Evolutionary conservation across 2,797 vertebrate genomes (phyloP).

Genomic region (Anniella stebbinsi): DNA sequence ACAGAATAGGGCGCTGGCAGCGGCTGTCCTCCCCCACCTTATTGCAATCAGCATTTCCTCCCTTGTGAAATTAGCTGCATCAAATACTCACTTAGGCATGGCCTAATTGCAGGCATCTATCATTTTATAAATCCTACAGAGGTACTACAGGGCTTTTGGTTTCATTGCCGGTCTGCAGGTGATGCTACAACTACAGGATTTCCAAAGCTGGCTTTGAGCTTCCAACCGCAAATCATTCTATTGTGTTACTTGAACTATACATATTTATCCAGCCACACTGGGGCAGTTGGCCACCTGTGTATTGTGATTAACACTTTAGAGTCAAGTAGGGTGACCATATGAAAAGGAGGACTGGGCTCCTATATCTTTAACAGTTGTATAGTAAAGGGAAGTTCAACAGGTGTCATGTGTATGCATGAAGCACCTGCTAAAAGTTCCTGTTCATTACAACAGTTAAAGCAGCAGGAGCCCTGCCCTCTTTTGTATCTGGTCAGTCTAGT

Average conservation of each 20-base stretch:
- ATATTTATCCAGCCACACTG: slow-evolving; percentile 71
- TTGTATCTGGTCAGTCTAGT: too few species aligned
- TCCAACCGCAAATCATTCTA: slow-evolving; percentile 59
- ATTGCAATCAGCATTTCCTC: slow-evolving; percentile 81
- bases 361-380: too few species aligned
- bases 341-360: too few species aligned
- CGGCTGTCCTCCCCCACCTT: slow-evolving; percentile 64
- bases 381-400: too few species aligned
- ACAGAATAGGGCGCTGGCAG: slow-evolving; percentile 65
- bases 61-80: slow-evolving; percentile 85
- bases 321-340: too few species aligned
- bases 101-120: slow-evolving; percentile 79
- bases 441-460: too few species aligned
- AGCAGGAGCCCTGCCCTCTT: too few species aligned
- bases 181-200: slow-evolving; percentile 80
- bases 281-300: slow-evolving; percentile 69
- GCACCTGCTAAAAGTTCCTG: too few species aligned
- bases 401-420: too few species aligned
- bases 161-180: slow-evolving; percentile 82
- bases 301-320: slow-evolving; percentile 58
- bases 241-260: slow-evolving; percentile 73
- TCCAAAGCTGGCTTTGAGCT: slow-evolving; percentile 79
- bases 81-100: slow-evolving; percentile 79
- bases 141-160: slow-evolving; percentile 82
- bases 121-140: slow-evolving; percentile 81